Base-by-base conservation (phyloP, 1,140 invertebrate species). In the Trachelipus rathkii region DNA sequence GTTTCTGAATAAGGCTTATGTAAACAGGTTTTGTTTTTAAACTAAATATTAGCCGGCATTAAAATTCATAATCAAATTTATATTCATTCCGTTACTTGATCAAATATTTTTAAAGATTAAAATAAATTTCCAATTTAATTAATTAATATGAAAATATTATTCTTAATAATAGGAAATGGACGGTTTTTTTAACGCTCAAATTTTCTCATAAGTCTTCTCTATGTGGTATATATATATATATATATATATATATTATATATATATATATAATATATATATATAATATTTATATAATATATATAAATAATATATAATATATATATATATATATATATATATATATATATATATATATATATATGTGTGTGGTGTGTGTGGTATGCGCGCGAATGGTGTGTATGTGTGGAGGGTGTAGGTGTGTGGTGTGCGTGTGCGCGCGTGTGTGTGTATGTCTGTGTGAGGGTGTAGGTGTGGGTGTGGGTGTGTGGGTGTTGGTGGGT, bases 91-190 rank as follows among this genome's bases (percentile, higher is more conserved):
- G 19, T 60, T 60, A 60, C 50, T 60, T 60, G 19, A 19, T 60
- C 50, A 60, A 60, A 60, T 60, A 60, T 60, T 60, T 60, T 60
- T 60, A 60, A 60, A 60, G 50, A 60, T 60, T 60, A 60, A 60
- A 60, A 60, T 60, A 60, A 60, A 60, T 60, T 60, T 60, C 19
- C 50, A 60, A 60, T 60, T 60, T 60, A 60, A 13, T 60, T 60
- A 15, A 60, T 60, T 13, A 60, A 60, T 60, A 60, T 0, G 19
- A 60, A 60, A 60, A 60, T 60, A 60, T 60, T 60, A 60, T 60
- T 60, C 50, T 60, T 60, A 60, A 15, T 60, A 60, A 60, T 60
- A 60, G 50, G 11, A 60, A 60, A 19, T 60, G 19, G 19, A 13
- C 19, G 11, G 50, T 60, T 60, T 60, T 33, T 33, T 33, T 33